Evolutionary conservation across 2,888 invertebrate species (phyloP).

Genomic region (Rugalucina vietnamica): DNA sequence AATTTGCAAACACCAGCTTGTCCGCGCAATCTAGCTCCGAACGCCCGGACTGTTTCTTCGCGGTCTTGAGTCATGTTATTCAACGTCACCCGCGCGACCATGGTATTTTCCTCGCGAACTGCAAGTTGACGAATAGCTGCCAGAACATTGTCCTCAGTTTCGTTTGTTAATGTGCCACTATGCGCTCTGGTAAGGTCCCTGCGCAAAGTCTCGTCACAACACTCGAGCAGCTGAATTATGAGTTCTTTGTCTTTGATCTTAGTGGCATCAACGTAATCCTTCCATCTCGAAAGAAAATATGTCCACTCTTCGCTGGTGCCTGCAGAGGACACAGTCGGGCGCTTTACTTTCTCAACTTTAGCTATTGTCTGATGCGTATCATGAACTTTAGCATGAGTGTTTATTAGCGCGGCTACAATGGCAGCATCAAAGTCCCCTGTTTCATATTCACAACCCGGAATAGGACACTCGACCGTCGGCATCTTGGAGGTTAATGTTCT

Average conservation of each 20-base stretch:
- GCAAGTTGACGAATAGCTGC: conserved; percentile 46
- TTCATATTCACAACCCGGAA: conserved; percentile 32
- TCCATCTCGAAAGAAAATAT: conserved; percentile 58
- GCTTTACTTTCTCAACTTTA: neutral
- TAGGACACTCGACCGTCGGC: neutral
- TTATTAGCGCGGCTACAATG: conserved; percentile 53
- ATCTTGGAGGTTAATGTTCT: no score
- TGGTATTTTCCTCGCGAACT: conserved; percentile 31
- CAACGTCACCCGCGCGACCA: conserved; percentile 33
- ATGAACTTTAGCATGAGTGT: conserved; percentile 34
- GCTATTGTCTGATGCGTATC: neutral
- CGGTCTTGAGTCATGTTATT: conserved; percentile 62
- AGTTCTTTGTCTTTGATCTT: conserved; percentile 47
- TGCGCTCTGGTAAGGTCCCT: conserved; percentile 52
- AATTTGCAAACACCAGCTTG: conserved; percentile 65
- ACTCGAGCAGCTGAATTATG: conserved; percentile 61
- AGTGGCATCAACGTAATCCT: conserved; percentile 62
- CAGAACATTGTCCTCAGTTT: conserved; percentile 10
- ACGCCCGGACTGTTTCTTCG: conserved; percentile 60
- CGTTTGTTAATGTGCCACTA: conserved; percentile 3
- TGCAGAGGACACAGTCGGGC: neutral
- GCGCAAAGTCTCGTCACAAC: conserved; percentile 60
- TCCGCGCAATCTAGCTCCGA: conserved; percentile 57
- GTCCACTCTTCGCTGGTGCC: conserved; percentile 59
- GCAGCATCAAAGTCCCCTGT: conserved; percentile 51